Base-by-base conservation (phyloP, 1,140 invertebrate species). In the Ceratina calcarata region DNA sequence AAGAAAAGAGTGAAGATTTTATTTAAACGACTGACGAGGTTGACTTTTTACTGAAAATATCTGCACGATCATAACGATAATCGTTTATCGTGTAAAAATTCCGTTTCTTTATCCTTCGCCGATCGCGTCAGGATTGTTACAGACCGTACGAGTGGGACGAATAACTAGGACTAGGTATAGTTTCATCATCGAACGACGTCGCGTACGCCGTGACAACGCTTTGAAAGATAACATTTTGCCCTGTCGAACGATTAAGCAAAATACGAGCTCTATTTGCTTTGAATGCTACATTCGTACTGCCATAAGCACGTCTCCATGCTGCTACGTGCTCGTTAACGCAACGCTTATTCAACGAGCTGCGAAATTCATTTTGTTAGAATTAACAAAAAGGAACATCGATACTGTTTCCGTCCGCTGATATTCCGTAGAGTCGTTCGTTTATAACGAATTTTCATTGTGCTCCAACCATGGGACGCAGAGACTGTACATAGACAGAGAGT, bases 141-240 rank as follows among this genome's bases (percentile, higher is more conserved):
- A 6, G 32, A 37, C 32, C 6, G 32, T 37, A 37, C 32, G 32
- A 37, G 32, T 55, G 8, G 16, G 45, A 72, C 18, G 8, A 62
- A 53, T 62, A 6, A 62, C n/a, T 73, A 51, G 37, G 16, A 1
- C n/a, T 55, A 27, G 53, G 27, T 58, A 37, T 18, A 67, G 13
- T 15, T 27, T 62, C 20, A n/a, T 72, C 45, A 20, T n/a, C 32
- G 58, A 27, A 68, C 55, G 37, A 76, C 12, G 65, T 7, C 3
- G 27, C 32, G 53, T 49, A 64, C 60, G 73, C 49, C 53, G 64
- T 68, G 22, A 67, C 73, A 67, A 66, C 73, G 53, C 73, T 67
- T 67, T 60, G 51, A 60, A 51, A 76, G 73, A 76, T 76, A 67
- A 76, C 73, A 76, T 76, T 76, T 76, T 76, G 73, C 73, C 73